These are phyloP conservation scores for Proisotoma minuta DNA, from an alignment of 2,888 invertebrate genomes.

Conservation along the genomic window DNA sequence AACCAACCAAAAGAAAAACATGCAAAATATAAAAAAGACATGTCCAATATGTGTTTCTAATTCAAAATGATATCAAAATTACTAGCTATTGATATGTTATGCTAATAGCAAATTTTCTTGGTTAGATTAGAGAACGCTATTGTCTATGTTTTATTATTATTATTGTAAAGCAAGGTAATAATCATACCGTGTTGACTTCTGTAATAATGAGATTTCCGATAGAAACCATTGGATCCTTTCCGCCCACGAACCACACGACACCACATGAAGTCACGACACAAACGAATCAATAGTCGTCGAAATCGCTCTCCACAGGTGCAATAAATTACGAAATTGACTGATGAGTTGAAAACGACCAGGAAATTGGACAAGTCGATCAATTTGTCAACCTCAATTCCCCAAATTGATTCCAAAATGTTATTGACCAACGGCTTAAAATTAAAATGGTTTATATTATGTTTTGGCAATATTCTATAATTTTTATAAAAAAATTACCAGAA, in stretches of 20 bases:
- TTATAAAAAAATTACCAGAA: too few relatives aligned
- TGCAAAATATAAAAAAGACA: conserved; percentile 10
- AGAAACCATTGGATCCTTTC: conserved; percentile 33
- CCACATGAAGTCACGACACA: conserved; percentile 45
- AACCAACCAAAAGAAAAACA: conserved; percentile 3
- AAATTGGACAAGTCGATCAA: conserved; percentile 81
- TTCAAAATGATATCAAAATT: too few relatives aligned
- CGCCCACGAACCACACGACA: conserved; percentile 39
- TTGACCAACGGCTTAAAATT: conserved; percentile 79
- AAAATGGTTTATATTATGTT: too few relatives aligned
- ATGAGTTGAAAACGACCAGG: conserved; percentile 92
- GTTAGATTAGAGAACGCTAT: too few relatives aligned
- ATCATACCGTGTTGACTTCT: conserved; percentile 35
- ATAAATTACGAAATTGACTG: conserved; percentile 95
- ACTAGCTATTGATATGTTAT: too few relatives aligned
- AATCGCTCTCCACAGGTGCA: conserved; percentile 97
- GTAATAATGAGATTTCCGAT: conserved; percentile 46
- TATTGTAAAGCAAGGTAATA: neutral
- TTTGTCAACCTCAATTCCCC: conserved; percentile 52
- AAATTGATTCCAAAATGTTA: conserved; percentile 80
- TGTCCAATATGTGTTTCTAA: too few relatives aligned
- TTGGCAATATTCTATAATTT: too few relatives aligned
- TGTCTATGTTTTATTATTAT: too few relatives aligned
- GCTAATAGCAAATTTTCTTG: too few relatives aligned
- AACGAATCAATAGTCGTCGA: conserved; percentile 69